Conservation (phyloP, 2,888 invertebrate genomes). For the Itoplectis maculator region DNA sequence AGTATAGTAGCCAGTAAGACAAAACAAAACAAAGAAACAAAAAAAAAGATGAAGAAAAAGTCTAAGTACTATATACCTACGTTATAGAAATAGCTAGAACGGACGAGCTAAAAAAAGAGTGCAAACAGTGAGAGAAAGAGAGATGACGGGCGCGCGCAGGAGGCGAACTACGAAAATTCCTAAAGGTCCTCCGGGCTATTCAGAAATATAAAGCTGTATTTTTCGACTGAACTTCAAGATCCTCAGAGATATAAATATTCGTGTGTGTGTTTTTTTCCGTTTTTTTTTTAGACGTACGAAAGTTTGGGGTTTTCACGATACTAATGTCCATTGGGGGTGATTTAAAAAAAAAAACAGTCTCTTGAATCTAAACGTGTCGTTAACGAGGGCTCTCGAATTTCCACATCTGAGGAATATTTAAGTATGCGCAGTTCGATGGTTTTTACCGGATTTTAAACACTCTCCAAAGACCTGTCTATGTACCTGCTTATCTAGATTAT, state of each 20-base stretch:
- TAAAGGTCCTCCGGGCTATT: constrained; percentile 36
- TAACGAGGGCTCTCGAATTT: constrained; percentile 39
- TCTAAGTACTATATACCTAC: constrained; percentile 46
- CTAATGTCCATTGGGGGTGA: constrained; percentile 20
- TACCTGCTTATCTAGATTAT: constrained; percentile 72
- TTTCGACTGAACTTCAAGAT: constrained; percentile 57
- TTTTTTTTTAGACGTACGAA: constrained; percentile 6
- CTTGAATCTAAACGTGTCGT: constrained; percentile 24
- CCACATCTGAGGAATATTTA: constrained; percentile 27
- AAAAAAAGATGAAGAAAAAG: constrained; percentile 17
- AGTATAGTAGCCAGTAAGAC: constrained; percentile 54
- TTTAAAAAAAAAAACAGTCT: constrained; percentile 14
- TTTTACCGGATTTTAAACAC: constrained; percentile 57
- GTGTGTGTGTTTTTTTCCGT: neutral
- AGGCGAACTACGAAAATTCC: constrained; percentile 44
- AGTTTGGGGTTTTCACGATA: constrained; percentile 6
- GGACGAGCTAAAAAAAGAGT: constrained; percentile 43
- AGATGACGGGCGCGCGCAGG: constrained; percentile 5
- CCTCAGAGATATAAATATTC: constrained; percentile 27
- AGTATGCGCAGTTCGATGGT: constrained; percentile 54
- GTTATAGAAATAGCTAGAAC: constrained; percentile 58
- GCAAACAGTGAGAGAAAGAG: constrained; percentile 10
- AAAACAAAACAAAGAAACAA: constrained; percentile 33
- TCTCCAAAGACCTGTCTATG: constrained; percentile 71
- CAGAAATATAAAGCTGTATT: constrained; percentile 59